Evolutionary conservation across 1,140 invertebrate species (phyloP), one percentile per base, ranked within the genome.

Genomic region (Macrotrachela quadricornifera): DNA sequence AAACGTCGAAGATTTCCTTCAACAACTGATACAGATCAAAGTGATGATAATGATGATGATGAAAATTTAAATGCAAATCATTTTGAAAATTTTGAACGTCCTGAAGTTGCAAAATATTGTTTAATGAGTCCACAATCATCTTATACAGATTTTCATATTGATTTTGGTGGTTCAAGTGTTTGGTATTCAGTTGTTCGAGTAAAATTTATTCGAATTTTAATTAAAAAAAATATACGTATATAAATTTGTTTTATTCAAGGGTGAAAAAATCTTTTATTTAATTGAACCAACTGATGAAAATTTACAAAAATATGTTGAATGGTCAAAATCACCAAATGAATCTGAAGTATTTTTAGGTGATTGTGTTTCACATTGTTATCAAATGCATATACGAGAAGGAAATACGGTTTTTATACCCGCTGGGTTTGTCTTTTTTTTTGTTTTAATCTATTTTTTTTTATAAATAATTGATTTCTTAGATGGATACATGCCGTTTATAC

Each of bases 401-500:
- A 49, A 50, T 39, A 46, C 37, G 9, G 16, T 48, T 39, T 16
- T 45, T 43, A 30, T 30, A 30, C 21, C 21, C 2, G 21, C 21
- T 4, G 21, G 21, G 21, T 30, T 30, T 4, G 21, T 4, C 8
- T 4, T 30, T 30, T 8, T 30, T 30, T 30, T 30, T 30, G 2
- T 30, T 30, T 8, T 30, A 30, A 30, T n/a, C n/a, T n/a, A n/a
- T n/a, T n/a, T n/a, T n/a, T n/a, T 4, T 4, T 30, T 4, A 4
- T 2, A 30, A 2, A 4, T 4, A 4, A 4, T 30, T 30, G 3
- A 2, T 2, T 81, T 16, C n/a, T n/a, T n/a, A 86, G 85, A 0
- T 92, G 87, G 87, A 90, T 92, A 58, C 86, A 92, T 67, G 85
- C 85, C 8, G 85, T 90, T n/a, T 76, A 81, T 54, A 91, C 85